phyloP scores from a whole-genome alignment of 1,140 invertebrate species.

The Penaeus indicus region DNA sequence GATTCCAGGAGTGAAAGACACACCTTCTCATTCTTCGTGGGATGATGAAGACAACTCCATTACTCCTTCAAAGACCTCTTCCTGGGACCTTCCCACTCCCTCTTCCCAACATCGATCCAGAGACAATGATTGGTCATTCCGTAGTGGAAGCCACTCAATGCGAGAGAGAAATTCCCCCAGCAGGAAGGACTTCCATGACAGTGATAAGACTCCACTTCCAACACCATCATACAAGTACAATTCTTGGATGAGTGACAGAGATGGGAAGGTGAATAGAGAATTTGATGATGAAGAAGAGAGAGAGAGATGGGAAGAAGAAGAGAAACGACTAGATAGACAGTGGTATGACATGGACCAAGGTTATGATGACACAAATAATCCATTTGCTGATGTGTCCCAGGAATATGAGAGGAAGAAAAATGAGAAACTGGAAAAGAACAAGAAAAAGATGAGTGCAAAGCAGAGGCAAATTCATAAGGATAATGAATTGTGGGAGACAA shows the following conservation, averaged over 20 bases:
- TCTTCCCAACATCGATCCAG: conserved; percentile 73
- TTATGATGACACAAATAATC: conserved; percentile 93
- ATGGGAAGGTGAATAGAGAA: conserved; percentile 69
- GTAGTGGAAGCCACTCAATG: conserved; percentile 28
- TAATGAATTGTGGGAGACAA: conserved; percentile 98
- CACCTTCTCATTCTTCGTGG: conserved; percentile 72
- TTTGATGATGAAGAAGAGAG: conserved; percentile 78
- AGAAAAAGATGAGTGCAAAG: conserved; percentile 93
- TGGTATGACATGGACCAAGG: conserved; percentile 97
- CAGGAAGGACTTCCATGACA: conserved; percentile 47
- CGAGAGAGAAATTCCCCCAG: conserved; percentile 57
- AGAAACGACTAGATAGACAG: conserved; percentile 91
- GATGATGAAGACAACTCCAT: conserved; percentile 79
- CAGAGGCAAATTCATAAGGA: conserved; percentile 95
- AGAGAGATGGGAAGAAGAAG: conserved; percentile 92
- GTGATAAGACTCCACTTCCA: conserved; percentile 77
- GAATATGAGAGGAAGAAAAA: conserved; percentile 94
- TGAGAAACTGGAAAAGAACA: conserved; percentile 88
- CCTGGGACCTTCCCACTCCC: conserved; percentile 95
- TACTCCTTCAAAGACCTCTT: conserved; percentile 78
- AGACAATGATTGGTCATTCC: conserved; percentile 67
- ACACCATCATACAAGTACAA: conserved; percentile 92
- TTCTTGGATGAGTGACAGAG: conserved; percentile 75
- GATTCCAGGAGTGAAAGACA: conserved; percentile 58
- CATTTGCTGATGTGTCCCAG: conserved; percentile 89